A percentile compares a stretch with the other conserved stretches of the same genome.
Evolutionary conservation across 2,797 vertebrate genomes (phyloP).

Genomic region (Lacerta agilis): DNA sequence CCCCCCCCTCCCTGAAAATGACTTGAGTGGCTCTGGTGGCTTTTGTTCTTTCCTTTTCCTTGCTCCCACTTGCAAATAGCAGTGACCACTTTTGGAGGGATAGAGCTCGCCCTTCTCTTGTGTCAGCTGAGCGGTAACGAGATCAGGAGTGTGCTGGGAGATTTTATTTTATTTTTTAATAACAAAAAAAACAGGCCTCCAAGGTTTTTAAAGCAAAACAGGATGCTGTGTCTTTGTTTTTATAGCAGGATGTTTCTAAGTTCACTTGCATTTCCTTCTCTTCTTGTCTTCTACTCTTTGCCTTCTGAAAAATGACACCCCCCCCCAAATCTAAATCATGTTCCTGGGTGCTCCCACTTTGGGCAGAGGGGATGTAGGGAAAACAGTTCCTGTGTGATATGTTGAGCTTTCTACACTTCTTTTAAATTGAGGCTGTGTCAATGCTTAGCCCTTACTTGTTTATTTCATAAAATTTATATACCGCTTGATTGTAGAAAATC

Average conservation of each 20-base stretch:
- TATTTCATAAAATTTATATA: too few species aligned
- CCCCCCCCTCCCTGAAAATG: constrained; percentile 11
- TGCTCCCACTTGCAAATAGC: constrained; percentile 44
- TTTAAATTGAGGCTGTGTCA: constrained; percentile 18
- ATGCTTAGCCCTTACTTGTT: constrained; percentile 4
- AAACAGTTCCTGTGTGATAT: constrained; percentile 48
- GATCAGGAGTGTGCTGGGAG: constrained; percentile 58
- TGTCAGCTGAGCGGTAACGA: constrained; percentile 53
- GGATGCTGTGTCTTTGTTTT: constrained; percentile 66
- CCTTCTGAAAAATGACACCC: constrained; percentile 41
- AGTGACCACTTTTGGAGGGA: constrained; percentile 46
- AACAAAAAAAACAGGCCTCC: constrained; percentile 69
- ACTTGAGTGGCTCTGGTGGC: constrained; percentile 67
- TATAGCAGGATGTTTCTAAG: constrained; percentile 72
- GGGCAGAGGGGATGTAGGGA: not conserved
- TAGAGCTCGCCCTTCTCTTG: constrained; percentile 45
- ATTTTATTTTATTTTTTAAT: constrained; percentile 61
- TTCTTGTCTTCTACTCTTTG: constrained; percentile 34
- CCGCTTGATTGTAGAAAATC: too few species aligned
- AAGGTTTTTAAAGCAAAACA: constrained; percentile 69
- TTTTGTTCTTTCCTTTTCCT: constrained; percentile 32
- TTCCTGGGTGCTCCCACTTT: constrained; percentile 47
- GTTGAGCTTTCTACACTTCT: constrained; percentile 41
- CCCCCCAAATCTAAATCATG: constrained; percentile 8
- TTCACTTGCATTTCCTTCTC: constrained; percentile 37